Percentiles rank a stretch among this genome's conserved stretches.
phyloP scores from a whole-genome alignment of 2,888 invertebrate genomes.

The Horisme vitalbata region DNA sequence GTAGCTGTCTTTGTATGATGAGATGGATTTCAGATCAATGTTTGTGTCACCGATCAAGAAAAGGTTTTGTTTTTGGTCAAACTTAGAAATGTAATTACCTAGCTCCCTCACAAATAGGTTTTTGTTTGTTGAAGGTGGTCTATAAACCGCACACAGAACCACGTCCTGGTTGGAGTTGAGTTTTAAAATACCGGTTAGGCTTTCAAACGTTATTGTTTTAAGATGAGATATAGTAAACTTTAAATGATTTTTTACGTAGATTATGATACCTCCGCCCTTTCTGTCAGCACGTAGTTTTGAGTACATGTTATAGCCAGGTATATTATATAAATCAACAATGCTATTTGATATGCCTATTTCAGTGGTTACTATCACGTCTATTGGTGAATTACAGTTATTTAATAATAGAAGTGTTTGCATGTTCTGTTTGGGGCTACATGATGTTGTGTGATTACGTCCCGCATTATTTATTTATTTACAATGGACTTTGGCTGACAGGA shows the following conservation, averaged over 20 bases:
- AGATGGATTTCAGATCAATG: too few species aligned
- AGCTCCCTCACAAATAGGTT: slow-evolving; percentile 6
- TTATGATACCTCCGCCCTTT: slow-evolving; percentile 11
- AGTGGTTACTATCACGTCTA: slow-evolving; percentile 1
- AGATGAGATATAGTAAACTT: slow-evolving; percentile 1
- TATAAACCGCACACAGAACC: slow-evolving; percentile 8
- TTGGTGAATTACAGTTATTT: neutral
- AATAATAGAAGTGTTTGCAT: neutral
- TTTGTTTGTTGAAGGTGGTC: slow-evolving; percentile 8
- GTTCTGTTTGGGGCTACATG: too few species aligned
- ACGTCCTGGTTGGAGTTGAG: slow-evolving; percentile 1
- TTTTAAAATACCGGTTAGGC: slow-evolving; percentile 4
- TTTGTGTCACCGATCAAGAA: too few species aligned
- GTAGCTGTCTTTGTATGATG: too few species aligned
- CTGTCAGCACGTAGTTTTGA: neutral
- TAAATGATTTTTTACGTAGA: slow-evolving; percentile 5
- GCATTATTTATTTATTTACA: too few species aligned
- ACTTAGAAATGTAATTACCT: neutral
- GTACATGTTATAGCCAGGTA: slow-evolving; percentile 9
- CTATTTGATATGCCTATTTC: slow-evolving; percentile 6
- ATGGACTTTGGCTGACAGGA: too few species aligned
- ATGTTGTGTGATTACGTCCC: too few species aligned
- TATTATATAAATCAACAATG: slow-evolving; percentile 3
- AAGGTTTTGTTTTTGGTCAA: slow-evolving; percentile 3
- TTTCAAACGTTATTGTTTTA: slow-evolving; percentile 8